phyloP scores from a whole-genome alignment of 2,888 invertebrate species.

The Chelonus formosanus region DNA sequence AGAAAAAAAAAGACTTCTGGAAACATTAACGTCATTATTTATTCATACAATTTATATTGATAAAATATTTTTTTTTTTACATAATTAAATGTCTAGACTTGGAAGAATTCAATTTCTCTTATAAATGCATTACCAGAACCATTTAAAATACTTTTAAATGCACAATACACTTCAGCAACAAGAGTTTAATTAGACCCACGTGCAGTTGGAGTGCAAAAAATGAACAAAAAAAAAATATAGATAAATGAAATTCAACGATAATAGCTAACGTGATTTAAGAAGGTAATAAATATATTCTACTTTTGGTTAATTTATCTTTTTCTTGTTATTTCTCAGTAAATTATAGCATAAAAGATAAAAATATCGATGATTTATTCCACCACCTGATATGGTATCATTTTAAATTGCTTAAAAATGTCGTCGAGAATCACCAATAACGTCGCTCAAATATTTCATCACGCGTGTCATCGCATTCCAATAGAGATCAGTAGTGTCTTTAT shows the following conservation, averaged over 20 bases:
- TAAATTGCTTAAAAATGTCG: not conserved
- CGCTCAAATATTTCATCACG: not conserved
- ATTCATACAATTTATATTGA: not conserved
- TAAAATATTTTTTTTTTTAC: slow-evolving; percentile 6
- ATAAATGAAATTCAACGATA: slow-evolving; percentile 8
- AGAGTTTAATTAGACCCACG: too few species aligned
- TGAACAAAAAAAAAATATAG: slow-evolving; percentile 9
- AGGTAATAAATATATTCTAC: too few species aligned
- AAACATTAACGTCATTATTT: too few species aligned
- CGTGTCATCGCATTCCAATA: too few species aligned
- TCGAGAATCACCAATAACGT: slow-evolving; percentile 11
- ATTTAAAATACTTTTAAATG: not conserved
- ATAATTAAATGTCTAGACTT: not conserved
- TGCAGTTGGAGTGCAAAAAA: slow-evolving; percentile 4
- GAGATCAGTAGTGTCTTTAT: not conserved
- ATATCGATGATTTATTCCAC: slow-evolving; percentile 50
- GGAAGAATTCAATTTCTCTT: not conserved
- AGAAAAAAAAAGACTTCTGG: too few species aligned
- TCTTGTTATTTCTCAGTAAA: too few species aligned
- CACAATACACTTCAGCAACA: not conserved
- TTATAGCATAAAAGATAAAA: slow-evolving; percentile 43
- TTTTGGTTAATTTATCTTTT: slow-evolving; percentile 12
- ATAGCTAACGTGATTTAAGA: not conserved
- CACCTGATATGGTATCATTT: slow-evolving; percentile 48
- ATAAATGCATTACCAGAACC: too few species aligned